phyloP scores from a whole-genome alignment of 2,888 invertebrate genomes.

The Euphydryas editha region DNA sequence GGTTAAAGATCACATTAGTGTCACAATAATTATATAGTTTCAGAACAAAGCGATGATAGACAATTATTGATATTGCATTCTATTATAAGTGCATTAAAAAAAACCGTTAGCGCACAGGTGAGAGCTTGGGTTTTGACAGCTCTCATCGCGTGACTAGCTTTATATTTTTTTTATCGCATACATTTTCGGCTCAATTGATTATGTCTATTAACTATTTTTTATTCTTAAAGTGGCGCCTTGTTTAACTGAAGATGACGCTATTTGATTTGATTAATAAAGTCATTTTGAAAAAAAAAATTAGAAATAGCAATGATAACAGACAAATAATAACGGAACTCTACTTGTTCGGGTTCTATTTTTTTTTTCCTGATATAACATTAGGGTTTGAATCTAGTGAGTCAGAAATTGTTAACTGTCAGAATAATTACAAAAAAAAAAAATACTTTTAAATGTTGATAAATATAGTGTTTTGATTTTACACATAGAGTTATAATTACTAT shows the following conservation, averaged over 20 bases:
- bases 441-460: too few relatives aligned
- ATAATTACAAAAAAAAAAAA: too few relatives aligned
- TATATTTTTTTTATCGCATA: slow-evolving; percentile 62
- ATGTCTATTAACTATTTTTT: slow-evolving; percentile 68
- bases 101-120: slow-evolving; percentile 48
- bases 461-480: too few relatives aligned
- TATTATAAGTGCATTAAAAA: slow-evolving; percentile 42
- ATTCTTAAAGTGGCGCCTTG: slow-evolving; percentile 58
- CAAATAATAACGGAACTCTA: not conserved
- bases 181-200: slow-evolving; percentile 69
- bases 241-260: slow-evolving; percentile 53
- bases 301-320: not conserved
- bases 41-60: slow-evolving; percentile 36
- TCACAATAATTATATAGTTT: slow-evolving; percentile 37
- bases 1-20: slow-evolving; percentile 39
- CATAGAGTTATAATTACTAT: too few relatives aligned
- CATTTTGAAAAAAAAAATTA: slow-evolving; percentile 14
- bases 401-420: not conserved
- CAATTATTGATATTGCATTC: slow-evolving; percentile 38
- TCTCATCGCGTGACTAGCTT: slow-evolving; percentile 66
- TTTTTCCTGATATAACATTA: not conserved
- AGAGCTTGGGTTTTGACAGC: slow-evolving; percentile 65
- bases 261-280: slow-evolving; percentile 31
- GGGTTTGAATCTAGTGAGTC: not conserved
- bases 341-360: not conserved